Conservation (phyloP, 2,797 vertebrate species). For the Neoniphon sammara region DNA sequence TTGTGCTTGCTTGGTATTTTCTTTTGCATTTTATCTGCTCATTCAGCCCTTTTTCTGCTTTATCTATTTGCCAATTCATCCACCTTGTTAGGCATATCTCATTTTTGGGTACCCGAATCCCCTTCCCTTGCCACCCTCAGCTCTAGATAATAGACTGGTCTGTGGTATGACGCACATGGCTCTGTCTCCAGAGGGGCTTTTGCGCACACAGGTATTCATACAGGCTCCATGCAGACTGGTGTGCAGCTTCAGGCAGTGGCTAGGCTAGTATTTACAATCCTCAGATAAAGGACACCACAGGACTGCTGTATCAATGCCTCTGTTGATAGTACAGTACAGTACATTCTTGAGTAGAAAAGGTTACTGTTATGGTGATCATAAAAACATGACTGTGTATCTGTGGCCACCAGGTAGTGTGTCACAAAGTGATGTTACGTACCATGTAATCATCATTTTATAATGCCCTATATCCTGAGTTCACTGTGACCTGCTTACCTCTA, state of each 20-base stretch:
- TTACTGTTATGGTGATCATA: constrained; percentile 34
- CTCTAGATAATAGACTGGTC: constrained; percentile 77
- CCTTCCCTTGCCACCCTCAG: constrained; percentile 61
- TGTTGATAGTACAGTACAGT: constrained; percentile 45
- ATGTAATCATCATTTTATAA: constrained; percentile 28
- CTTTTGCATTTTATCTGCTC: constrained; percentile 30
- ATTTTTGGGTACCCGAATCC: constrained; percentile 60
- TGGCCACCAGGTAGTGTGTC: constrained; percentile 7
- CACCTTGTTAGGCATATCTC: constrained; percentile 54
- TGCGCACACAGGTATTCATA: constrained; percentile 76
- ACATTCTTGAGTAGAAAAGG: constrained; percentile 65
- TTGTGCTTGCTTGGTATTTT: constrained; percentile 15
- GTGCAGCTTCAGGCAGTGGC: constrained; percentile 58
- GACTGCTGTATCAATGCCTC: constrained; percentile 64
- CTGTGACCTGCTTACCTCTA: constrained; percentile 9
- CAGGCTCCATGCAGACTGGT: constrained; percentile 62
- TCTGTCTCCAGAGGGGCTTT: constrained; percentile 75
- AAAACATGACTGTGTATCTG: constrained; percentile 26
- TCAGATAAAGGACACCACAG: constrained; percentile 73
- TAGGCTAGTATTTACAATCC: constrained; percentile 74
- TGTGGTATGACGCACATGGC: constrained; percentile 76
- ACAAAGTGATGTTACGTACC: background rate
- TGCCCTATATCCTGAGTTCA: background rate
- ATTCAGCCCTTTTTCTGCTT: constrained; percentile 19
- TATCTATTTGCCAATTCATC: constrained; percentile 46